Conservation (phyloP, 2,113 vertebrate genomes). For the Hemichromis elongatus region DNA sequence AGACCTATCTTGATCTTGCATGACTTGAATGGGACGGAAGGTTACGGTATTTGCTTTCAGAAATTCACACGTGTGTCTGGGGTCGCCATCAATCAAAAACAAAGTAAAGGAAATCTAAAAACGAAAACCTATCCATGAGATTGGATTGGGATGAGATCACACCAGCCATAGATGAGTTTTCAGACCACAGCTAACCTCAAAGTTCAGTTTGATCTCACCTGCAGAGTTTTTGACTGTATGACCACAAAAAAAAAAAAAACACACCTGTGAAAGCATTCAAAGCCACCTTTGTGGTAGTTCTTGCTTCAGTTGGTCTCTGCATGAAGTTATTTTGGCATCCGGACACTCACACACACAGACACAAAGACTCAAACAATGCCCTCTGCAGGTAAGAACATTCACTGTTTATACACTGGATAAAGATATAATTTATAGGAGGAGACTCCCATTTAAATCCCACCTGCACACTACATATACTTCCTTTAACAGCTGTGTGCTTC, state of each 20-base stretch:
- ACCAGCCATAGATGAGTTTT: neutral
- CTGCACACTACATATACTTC: neutral
- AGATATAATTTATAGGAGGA: neutral
- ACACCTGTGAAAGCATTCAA: neutral
- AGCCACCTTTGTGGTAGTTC: neutral
- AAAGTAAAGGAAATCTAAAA: neutral
- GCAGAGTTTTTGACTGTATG: neutral
- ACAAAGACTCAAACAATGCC: neutral
- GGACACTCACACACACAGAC: neutral
- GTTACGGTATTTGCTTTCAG: neutral
- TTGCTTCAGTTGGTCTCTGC: neutral
- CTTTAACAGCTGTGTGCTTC: neutral
- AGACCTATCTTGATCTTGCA: neutral
- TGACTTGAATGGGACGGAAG: neutral
- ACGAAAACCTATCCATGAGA: neutral
- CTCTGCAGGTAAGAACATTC: neutral
- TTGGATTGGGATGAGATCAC: neutral
- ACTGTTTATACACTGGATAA: neutral
- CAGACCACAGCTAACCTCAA: neutral
- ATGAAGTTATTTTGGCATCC: neutral
- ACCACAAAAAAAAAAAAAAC: neutral
- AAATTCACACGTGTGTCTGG: neutral
- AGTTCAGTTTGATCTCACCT: neutral
- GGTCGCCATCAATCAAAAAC: neutral
- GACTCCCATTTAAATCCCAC: neutral